phyloP scores from a whole-genome alignment of 2,113 vertebrate genomes.

The Apteryx owenii region DNA sequence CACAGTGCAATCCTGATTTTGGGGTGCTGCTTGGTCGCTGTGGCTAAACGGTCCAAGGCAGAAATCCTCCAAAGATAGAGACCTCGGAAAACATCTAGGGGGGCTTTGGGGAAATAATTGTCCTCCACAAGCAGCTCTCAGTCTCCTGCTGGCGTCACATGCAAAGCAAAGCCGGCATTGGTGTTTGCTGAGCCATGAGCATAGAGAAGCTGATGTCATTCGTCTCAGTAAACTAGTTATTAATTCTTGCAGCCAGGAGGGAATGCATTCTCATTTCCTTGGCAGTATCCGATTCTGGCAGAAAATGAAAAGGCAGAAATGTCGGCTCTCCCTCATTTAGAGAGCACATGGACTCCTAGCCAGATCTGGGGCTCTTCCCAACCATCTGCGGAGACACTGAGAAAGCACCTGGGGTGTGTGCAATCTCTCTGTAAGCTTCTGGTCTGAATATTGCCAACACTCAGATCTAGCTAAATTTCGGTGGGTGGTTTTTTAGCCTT shows the following conservation, averaged over 20 bases:
- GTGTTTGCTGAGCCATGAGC: not conserved
- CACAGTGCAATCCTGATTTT: not conserved
- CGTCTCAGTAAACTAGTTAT: conserved; percentile 18
- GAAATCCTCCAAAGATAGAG: not conserved
- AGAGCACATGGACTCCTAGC: not conserved
- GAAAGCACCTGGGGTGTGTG: not conserved
- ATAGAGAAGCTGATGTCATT: not conserved
- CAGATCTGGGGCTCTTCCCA: not conserved
- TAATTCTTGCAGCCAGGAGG: conserved; percentile 1
- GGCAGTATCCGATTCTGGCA: not conserved
- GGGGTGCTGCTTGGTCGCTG: not conserved
- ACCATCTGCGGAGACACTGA: fast-evolving
- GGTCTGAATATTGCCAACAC: not conserved
- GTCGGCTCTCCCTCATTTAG: fast-evolving
- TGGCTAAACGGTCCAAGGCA: not conserved
- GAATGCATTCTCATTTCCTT: not conserved
- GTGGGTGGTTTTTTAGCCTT: not conserved
- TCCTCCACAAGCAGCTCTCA: not conserved
- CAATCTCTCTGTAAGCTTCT: not conserved
- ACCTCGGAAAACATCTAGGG: not conserved
- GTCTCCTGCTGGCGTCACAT: fast-evolving
- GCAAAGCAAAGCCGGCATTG: fast-evolving
- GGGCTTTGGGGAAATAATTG: not conserved
- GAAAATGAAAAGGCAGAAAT: not conserved
- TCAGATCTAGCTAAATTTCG: not conserved